phyloP scores from a whole-genome alignment of 1,140 invertebrate species.

The Drosophila punjabiensis region DNA sequence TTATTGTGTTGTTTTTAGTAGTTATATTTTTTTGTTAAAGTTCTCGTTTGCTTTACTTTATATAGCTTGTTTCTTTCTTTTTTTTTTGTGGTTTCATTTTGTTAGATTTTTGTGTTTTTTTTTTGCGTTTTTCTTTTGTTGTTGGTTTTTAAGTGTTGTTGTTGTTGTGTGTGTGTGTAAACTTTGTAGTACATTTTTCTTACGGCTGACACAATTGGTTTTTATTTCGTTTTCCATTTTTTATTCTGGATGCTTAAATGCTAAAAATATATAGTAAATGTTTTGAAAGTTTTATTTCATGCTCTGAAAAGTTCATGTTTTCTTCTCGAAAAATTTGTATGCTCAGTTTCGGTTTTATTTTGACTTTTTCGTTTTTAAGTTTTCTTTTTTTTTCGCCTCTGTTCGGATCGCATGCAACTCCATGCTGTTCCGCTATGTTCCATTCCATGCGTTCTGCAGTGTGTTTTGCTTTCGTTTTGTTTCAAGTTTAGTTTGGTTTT shows the following conservation, averaged over 20 bases:
- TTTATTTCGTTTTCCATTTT: conserved; percentile 39
- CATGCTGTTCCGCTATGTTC: conserved; percentile 6
- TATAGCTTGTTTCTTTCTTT: conserved; percentile 24
- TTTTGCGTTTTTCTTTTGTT: conserved; percentile 9
- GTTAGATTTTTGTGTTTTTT: conserved; percentile 15
- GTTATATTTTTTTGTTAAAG: conserved; percentile 30
- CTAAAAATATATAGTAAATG: conserved; percentile 65
- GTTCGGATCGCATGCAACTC: conserved; percentile 6
- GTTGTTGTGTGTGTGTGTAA: conserved; percentile 30
- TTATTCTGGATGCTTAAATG: conserved; percentile 48
- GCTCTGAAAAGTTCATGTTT: conserved; percentile 36
- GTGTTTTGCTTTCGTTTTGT: conserved; percentile 12
- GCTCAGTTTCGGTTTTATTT: conserved; percentile 27
- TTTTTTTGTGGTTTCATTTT: conserved; percentile 55
- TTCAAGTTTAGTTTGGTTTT: conserved; percentile 15
- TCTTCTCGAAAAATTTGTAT: conserved; percentile 35
- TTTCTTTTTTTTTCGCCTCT: conserved; percentile 20
- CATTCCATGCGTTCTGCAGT: conserved; percentile 23
- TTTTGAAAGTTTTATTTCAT: conserved; percentile 49
- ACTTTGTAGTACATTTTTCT: conserved; percentile 47
- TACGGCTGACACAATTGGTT: conserved; percentile 58
- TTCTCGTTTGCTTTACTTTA: conserved; percentile 24
- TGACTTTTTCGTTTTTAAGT: conserved; percentile 15
- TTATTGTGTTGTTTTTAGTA: conserved; percentile 40
- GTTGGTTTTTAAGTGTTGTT: conserved; percentile 7